Evolutionary conservation across 1,140 invertebrate genomes (phyloP).

Genomic region (Neuroterus valhalla): DNA sequence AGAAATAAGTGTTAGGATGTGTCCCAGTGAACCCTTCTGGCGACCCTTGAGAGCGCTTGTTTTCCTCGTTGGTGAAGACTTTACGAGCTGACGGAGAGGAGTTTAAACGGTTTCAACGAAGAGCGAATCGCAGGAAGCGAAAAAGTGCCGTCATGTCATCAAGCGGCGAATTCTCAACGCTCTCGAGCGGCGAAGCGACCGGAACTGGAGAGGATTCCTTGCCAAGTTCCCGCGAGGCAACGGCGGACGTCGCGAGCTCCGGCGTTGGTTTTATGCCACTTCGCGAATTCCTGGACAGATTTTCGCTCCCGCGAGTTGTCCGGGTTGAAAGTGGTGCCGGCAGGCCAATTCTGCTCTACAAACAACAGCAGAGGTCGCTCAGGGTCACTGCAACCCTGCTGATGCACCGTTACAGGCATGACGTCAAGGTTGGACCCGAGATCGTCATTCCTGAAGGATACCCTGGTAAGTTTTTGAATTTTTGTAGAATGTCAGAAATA

Average conservation of each 20-base stretch:
- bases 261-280: constrained; percentile 63
- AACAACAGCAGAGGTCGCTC: constrained; percentile 64
- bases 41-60: not conserved
- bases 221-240: constrained; percentile 67
- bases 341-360: constrained; percentile 68
- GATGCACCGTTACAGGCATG: constrained; percentile 67
- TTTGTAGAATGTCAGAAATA: too few relatives aligned
- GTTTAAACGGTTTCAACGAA: constrained; percentile 1
- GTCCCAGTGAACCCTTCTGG: constrained; percentile 26
- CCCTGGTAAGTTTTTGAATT: constrained; percentile 62
- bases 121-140: constrained; percentile 11
- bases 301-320: constrained; percentile 67
- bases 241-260: constrained; percentile 63
- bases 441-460: constrained; percentile 72
- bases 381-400: constrained; percentile 64
- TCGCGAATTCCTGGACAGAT: constrained; percentile 68
- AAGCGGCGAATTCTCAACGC: constrained; percentile 68
- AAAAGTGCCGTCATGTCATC: constrained; percentile 61
- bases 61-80: not conserved
- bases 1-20: constrained; percentile 21
- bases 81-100: not conserved
- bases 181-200: constrained; percentile 69
- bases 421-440: constrained; percentile 66
- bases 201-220: constrained; percentile 68
- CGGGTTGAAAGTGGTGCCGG: constrained; percentile 67